Evolutionary conservation across 2,888 invertebrate genomes (phyloP).

Genomic region (Synergus umbraculus): DNA sequence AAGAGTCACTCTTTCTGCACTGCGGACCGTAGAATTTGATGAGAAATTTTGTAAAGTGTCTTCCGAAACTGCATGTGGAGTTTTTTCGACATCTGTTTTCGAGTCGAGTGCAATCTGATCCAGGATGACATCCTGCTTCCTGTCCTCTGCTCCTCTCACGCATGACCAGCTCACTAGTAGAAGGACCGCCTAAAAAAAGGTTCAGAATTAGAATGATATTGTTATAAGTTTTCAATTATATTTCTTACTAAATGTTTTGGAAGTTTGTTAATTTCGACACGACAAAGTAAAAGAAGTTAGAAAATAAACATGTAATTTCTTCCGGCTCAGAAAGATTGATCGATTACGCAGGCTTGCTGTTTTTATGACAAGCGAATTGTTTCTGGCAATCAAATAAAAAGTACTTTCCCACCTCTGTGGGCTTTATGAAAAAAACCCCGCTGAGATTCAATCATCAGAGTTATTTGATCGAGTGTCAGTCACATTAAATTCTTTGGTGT

Average conservation of each 20-base stretch:
- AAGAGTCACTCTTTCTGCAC: slow-evolving; percentile 54
- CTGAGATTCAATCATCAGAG: not conserved
- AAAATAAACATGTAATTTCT: not conserved
- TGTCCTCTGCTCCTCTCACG: slow-evolving; percentile 55
- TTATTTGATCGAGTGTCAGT: not conserved
- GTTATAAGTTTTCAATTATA: not conserved
- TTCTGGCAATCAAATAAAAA: not conserved
- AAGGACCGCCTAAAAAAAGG: slow-evolving; percentile 65
- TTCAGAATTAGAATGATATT: slow-evolving; percentile 7
- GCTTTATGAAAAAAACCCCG: not conserved
- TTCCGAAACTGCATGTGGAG: slow-evolving; percentile 38
- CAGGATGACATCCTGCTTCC: slow-evolving; percentile 56
- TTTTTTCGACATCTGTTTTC: slow-evolving; percentile 50
- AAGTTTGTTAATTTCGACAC: not conserved
- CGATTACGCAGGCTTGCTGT: not conserved
- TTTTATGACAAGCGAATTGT: not conserved
- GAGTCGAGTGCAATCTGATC: slow-evolving; percentile 72
- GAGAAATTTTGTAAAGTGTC: slow-evolving; percentile 35
- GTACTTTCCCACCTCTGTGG: not conserved
- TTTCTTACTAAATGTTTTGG: too few relatives aligned
- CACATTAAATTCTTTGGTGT: not conserved
- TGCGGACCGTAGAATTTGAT: slow-evolving; percentile 44
- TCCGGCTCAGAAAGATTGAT: not conserved
- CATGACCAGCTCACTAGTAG: slow-evolving; percentile 68
- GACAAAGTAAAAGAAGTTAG: not conserved